These are phyloP conservation scores for Astyanax mexicanus DNA, from an alignment of 2,797 vertebrate genomes.

Conservation along the genomic window DNA sequence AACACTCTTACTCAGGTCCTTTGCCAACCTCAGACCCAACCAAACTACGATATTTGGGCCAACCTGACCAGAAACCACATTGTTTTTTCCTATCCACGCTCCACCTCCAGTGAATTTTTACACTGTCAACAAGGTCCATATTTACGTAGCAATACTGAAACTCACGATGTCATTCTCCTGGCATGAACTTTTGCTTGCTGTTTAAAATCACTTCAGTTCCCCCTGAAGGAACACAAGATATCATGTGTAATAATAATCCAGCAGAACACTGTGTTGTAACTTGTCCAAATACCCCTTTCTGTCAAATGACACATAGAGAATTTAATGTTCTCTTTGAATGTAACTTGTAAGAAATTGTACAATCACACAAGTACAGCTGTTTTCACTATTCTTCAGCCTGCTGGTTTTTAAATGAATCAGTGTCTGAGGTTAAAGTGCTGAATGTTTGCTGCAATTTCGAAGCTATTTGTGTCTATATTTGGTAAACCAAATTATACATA, in stretches of 20 bases:
- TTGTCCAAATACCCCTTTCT: too few relatives aligned
- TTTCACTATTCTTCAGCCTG: background rate
- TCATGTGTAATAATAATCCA: background rate
- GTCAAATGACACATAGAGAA: background rate
- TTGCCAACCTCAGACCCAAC: background rate
- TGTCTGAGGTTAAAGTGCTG: background rate
- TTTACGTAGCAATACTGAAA: background rate
- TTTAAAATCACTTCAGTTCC: background rate
- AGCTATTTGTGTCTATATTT: background rate
- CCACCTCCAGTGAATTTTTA: background rate
- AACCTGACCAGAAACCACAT: too few relatives aligned
- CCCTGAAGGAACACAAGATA: conserved; percentile 2
- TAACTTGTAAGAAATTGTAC: background rate
- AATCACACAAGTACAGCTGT: background rate
- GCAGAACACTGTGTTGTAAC: background rate
- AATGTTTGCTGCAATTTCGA: background rate
- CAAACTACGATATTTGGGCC: too few relatives aligned
- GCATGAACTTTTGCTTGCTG: background rate
- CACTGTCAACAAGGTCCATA: background rate
- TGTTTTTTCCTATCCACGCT: background rate
- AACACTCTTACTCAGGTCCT: background rate
- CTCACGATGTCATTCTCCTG: conserved; percentile 9
- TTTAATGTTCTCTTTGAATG: background rate
- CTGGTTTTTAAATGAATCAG: background rate
- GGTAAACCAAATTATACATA: background rate